Conservation (phyloP, 2,113 vertebrate species). For the Carassius gibelio region DNA sequence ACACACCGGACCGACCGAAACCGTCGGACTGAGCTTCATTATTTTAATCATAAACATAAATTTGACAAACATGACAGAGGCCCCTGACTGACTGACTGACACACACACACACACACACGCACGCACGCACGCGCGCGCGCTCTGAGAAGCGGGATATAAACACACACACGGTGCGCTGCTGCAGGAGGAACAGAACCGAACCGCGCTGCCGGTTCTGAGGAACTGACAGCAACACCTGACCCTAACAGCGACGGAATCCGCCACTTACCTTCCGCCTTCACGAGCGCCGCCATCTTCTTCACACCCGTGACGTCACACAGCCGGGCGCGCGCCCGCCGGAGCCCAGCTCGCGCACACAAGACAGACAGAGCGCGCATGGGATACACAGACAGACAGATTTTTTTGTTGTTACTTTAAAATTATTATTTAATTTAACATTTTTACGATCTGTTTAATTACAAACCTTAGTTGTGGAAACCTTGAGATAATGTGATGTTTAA, state of each 20-base stretch:
- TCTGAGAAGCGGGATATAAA: background rate
- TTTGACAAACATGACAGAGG: background rate
- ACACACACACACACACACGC: no score
- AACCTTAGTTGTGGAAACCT: no score
- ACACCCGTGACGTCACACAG: conserved; percentile 47
- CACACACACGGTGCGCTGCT: background rate
- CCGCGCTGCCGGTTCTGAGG: background rate
- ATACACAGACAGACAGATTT: no score
- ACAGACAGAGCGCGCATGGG: no score
- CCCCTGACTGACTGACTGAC: no score
- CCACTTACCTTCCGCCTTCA: conserved; percentile 61
- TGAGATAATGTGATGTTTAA: no score
- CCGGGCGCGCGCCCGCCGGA: background rate
- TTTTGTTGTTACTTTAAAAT: no score
- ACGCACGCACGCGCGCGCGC: background rate
- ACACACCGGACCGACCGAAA: no score
- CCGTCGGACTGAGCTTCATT: no score
- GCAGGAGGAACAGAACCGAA: background rate
- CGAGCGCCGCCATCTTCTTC: conserved; percentile 59
- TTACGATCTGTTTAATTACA: no score
- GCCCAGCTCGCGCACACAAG: background rate
- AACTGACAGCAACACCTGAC: background rate
- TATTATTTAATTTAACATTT: no score
- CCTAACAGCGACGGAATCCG: conserved; percentile 29
- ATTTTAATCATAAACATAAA: background rate